Evolutionary conservation across 1,140 invertebrate genomes (phyloP).

Genomic region (Calycopis cecrops): DNA sequence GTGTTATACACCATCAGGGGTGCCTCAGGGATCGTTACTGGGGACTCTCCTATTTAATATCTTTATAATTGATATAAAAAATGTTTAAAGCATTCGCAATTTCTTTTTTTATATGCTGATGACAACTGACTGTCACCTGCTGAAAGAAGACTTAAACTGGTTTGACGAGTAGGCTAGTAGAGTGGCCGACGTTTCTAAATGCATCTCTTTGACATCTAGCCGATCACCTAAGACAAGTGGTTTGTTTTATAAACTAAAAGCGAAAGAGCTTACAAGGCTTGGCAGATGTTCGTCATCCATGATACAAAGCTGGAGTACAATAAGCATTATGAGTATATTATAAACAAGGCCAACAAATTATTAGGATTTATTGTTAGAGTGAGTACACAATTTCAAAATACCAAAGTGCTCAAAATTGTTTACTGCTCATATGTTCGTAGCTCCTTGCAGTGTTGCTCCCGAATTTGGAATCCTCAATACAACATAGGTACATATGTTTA

Average conservation of each 20-base stretch:
- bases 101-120: slow-evolving; percentile 31
- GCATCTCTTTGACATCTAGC: slow-evolving; percentile 22
- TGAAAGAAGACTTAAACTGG: slow-evolving; percentile 24
- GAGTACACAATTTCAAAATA: not conserved
- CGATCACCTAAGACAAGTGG: slow-evolving; percentile 16
- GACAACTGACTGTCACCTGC: slow-evolving; percentile 21
- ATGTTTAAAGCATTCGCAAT: slow-evolving; percentile 19
- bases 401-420: slow-evolving; percentile 9
- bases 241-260: not conserved
- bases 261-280: not conserved
- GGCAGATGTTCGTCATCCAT: slow-evolving; percentile 13
- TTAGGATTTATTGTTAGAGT: slow-evolving; percentile 18
- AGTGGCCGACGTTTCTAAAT: slow-evolving; percentile 28
- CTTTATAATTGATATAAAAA: slow-evolving; percentile 21
- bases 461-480: too few species aligned
- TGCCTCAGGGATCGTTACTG: too few species aligned
- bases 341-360: slow-evolving; percentile 16
- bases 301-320: slow-evolving; percentile 22
- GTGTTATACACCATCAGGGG: too few species aligned
- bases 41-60: too few species aligned
- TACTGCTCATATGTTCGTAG: slow-evolving; percentile 8
- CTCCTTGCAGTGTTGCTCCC: too few species aligned
- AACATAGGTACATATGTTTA: too few species aligned
- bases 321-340: slow-evolving; percentile 18
- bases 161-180: slow-evolving; percentile 25